Evolutionary conservation across 2,113 vertebrate genomes (phyloP).

Genomic region (Capra hircus): DNA sequence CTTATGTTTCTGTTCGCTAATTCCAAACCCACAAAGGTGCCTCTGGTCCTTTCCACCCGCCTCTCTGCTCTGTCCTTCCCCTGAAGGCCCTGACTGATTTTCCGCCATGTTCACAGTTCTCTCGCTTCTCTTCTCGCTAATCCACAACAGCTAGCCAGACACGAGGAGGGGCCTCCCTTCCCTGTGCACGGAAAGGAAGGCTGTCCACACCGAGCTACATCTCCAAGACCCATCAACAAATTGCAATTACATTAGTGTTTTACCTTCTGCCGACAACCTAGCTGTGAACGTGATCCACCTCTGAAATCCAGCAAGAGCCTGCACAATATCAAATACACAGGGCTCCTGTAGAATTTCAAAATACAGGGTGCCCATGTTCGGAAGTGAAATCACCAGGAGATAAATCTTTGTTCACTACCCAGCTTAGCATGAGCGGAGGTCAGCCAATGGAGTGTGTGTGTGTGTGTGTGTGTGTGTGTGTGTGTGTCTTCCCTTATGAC

Average conservation of each 20-base stretch:
- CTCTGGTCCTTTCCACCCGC: not conserved
- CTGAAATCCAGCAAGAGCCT: conserved; percentile 45
- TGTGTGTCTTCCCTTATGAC: not conserved
- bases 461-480: not conserved
- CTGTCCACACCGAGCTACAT: not conserved
- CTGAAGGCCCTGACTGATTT: conserved; percentile 82
- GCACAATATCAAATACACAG: conserved; percentile 38
- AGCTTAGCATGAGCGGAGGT: conserved; percentile 39
- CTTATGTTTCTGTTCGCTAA: not conserved
- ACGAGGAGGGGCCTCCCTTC: not conserved
- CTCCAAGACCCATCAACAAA: not conserved
- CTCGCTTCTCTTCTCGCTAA: conserved; percentile 66
- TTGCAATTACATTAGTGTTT: conserved; percentile 52
- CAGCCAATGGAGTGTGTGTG: not conserved
- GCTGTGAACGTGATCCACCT: conserved; percentile 50
- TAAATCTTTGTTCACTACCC: conserved; percentile 6
- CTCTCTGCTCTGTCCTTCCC: conserved; percentile 54
- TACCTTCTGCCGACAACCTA: conserved; percentile 22
- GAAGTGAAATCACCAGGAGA: conserved; percentile 50
- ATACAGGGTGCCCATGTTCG: not conserved
- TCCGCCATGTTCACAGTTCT: conserved; percentile 83
- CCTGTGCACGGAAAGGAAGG: not conserved
- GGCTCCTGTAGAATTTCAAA: conserved; percentile 40
- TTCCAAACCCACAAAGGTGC: fast-evolving
- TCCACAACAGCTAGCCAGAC: not conserved